phyloP scores from a whole-genome alignment of 2,888 invertebrate species.

The Nymphalis urticae region DNA sequence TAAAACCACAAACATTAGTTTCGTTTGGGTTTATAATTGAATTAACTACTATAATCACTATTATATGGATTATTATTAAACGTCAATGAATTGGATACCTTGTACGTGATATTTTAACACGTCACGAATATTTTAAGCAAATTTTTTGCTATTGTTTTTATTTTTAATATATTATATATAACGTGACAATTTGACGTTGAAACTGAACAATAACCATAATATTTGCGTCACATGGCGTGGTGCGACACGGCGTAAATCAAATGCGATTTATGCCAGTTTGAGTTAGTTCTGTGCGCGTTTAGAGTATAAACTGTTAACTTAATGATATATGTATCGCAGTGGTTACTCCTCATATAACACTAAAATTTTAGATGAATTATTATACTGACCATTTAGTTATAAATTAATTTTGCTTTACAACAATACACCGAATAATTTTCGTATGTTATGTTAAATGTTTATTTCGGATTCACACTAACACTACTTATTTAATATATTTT shows the following conservation, averaged over 20 bases:
- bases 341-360: not conserved
- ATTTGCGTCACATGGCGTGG: conserved; percentile 37
- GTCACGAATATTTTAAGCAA: too few relatives aligned
- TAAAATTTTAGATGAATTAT: conserved; percentile 1
- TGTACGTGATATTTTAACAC: too few relatives aligned
- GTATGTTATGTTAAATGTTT: too few relatives aligned
- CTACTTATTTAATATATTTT: too few relatives aligned
- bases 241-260: conserved; percentile 40
- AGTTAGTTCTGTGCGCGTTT: conserved; percentile 34
- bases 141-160: too few relatives aligned
- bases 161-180: not conserved
- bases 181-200: conserved; percentile 6
- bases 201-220: conserved; percentile 31
- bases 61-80: too few relatives aligned
- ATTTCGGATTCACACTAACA: too few relatives aligned
- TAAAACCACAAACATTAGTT: too few relatives aligned
- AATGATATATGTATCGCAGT: conserved; percentile 32
- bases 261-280: conserved; percentile 39
- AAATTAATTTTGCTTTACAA: not conserved
- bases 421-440: too few relatives aligned
- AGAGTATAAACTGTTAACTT: conserved; percentile 34
- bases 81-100: too few relatives aligned
- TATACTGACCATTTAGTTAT: conserved; percentile 2
- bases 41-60: too few relatives aligned
- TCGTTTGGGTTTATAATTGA: too few relatives aligned